Evolutionary conservation across 2,113 vertebrate genomes (phyloP), one percentile per base, ranked within the genome.

Genomic region (Furnarius figulus): DNA sequence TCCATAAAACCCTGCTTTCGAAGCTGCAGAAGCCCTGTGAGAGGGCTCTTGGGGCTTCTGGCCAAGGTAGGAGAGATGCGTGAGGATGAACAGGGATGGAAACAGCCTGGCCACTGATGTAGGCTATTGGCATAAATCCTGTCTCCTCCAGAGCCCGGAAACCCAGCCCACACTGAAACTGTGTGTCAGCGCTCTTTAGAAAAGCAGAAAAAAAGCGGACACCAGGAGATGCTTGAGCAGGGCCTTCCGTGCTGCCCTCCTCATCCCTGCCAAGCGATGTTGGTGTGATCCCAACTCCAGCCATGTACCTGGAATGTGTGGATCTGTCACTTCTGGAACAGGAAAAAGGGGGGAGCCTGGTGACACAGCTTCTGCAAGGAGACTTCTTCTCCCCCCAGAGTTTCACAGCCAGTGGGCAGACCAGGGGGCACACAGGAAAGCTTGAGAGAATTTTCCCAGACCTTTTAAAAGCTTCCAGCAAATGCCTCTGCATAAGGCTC

Each of bases 391-490:
- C 12, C 39, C 24, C 31, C 0, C 1, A 27, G 19, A 66, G 35
- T 28, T 30, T 52, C 62, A n/a, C 52, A 89, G 70, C 19, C 68
- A 56, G 10, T 19, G 46, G 25, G 28, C 68, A 78, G 47, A 78
- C 14, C 14, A 3, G 3, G 20, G 39, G 16, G 8, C 4, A 49
- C 4, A 2, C 15, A 33, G 75, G 31, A 74, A 85, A 61, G 63
- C 21, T 33, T 37, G 47, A 63, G 56, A 23, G 63, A 59, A 83
- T 81, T 88, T 71, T 52, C 22, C 12, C 70, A 94, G 85, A 47
- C 31, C n/a, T 92, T 93, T 81, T 58, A 81, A 93, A 93, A 93
- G 47, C 72, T 90, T 96, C 78, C 1, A 15, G 73, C 24, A 72
- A 95, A 78, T 3, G 15, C n/a, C 13, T 81, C 49, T 0, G 4